Conservation (phyloP, 2,888 invertebrate genomes). For the Cephalotes varians region DNA sequence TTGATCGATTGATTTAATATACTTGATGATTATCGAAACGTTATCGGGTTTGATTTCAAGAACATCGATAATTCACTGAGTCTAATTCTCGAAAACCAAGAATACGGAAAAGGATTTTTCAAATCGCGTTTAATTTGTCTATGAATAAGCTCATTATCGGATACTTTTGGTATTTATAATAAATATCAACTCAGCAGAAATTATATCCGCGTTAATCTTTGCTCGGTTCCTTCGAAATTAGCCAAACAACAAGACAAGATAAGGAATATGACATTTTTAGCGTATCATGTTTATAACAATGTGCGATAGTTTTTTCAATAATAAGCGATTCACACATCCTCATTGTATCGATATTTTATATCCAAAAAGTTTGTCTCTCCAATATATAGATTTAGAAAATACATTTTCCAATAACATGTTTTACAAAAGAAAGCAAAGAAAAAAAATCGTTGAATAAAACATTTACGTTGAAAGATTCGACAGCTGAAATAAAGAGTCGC, state of each 20-base stretch:
- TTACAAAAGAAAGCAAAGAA: background rate
- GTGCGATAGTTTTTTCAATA: background rate
- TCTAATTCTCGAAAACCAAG: background rate
- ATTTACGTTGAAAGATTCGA: background rate
- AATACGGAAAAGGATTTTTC: background rate
- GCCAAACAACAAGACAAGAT: background rate
- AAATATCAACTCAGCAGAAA: conserved; percentile 8
- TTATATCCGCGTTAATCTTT: conserved; percentile 11
- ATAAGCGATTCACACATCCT: background rate
- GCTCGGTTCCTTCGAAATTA: background rate
- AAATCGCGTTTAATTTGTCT: background rate
- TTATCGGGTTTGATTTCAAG: background rate
- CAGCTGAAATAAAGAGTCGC: conserved; percentile 22
- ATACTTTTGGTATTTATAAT: background rate
- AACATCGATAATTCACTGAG: background rate
- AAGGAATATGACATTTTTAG: background rate
- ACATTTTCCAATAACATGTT: background rate
- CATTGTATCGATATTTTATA: background rate
- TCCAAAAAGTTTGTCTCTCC: too few relatives aligned
- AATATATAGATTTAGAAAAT: background rate
- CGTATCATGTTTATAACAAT: background rate
- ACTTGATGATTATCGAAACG: too few relatives aligned
- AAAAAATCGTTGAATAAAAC: background rate
- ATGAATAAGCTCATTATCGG: background rate
- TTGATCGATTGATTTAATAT: background rate